Percentiles rank a stretch among this genome's conserved stretches.
Conservation (phyloP, 2,888 invertebrate species). For the Heteromyza rotundicornis region DNA sequence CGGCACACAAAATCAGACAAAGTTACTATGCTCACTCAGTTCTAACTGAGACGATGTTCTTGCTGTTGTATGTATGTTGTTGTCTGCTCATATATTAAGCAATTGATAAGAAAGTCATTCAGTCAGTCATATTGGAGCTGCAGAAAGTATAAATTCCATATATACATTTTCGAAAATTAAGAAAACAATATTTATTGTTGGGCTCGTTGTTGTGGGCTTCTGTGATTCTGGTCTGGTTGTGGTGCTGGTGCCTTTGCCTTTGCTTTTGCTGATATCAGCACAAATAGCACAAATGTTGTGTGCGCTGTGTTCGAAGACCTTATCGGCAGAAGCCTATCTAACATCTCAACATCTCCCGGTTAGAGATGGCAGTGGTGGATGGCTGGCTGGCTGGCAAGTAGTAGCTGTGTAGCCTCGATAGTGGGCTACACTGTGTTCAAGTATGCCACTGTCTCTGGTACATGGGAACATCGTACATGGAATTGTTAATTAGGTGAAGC, state of each 20-base stretch:
- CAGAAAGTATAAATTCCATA: background rate
- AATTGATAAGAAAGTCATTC: slow-evolving; percentile 2
- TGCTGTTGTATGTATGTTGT: background rate
- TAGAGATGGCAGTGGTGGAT: background rate
- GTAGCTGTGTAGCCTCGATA: background rate
- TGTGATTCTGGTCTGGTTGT: background rate
- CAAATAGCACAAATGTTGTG: background rate
- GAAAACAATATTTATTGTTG: background rate
- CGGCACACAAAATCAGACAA: slow-evolving; percentile 2
- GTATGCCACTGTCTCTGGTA: background rate
- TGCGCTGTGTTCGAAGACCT: slow-evolving; percentile 18
- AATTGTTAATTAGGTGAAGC: background rate
- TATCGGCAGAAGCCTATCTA: slow-evolving; percentile 28
- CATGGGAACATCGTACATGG: background rate
- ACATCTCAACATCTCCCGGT: slow-evolving; percentile 22
- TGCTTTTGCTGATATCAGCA: slow-evolving; percentile 38
- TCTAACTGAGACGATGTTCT: background rate
- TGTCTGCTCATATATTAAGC: slow-evolving; percentile 4
- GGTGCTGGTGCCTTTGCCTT: background rate
- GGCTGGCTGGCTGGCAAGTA: background rate
- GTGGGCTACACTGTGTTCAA: no score
- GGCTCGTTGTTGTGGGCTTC: background rate
- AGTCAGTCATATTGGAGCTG: background rate
- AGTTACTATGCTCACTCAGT: background rate
- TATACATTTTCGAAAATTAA: background rate